Evolutionary conservation across 1,140 invertebrate genomes (phyloP).

Genomic region (Sarcophaga peregrina): DNA sequence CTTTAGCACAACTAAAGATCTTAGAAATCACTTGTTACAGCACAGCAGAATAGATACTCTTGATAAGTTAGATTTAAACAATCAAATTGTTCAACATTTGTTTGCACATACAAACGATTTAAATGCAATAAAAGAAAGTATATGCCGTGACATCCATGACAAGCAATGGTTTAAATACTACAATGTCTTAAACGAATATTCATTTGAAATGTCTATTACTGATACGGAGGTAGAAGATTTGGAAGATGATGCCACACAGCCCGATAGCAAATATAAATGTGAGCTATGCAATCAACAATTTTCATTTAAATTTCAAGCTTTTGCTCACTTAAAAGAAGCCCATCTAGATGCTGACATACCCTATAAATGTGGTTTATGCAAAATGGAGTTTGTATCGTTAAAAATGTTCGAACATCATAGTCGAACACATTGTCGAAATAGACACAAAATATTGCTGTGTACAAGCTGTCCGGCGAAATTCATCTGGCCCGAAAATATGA

Average conservation of each 20-base stretch:
- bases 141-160: constrained; percentile 50
- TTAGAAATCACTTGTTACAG: constrained; percentile 50
- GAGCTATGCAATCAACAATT: constrained; percentile 48
- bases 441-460: constrained; percentile 51
- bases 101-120: constrained; percentile 46
- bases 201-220: constrained; percentile 56
- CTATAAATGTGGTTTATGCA: constrained; percentile 54
- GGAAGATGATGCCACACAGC: background rate
- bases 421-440: constrained; percentile 53
- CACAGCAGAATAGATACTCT: constrained; percentile 49
- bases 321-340: constrained; percentile 54
- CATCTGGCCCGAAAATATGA: constrained; percentile 58
- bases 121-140: constrained; percentile 44
- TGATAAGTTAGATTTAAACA: constrained; percentile 45
- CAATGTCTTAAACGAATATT: constrained; percentile 53
- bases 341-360: constrained; percentile 46
- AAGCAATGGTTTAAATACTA: constrained; percentile 51
- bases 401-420: constrained; percentile 52
- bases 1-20: constrained; percentile 48
- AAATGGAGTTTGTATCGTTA: constrained; percentile 55
- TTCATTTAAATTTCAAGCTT: constrained; percentile 51
- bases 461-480: constrained; percentile 58
- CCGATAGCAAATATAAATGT: constrained; percentile 49
- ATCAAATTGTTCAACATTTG: constrained; percentile 52
- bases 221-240: constrained; percentile 52